Evolutionary conservation across 2,113 vertebrate genomes (phyloP).

Genomic region (Hippocampus comes): DNA sequence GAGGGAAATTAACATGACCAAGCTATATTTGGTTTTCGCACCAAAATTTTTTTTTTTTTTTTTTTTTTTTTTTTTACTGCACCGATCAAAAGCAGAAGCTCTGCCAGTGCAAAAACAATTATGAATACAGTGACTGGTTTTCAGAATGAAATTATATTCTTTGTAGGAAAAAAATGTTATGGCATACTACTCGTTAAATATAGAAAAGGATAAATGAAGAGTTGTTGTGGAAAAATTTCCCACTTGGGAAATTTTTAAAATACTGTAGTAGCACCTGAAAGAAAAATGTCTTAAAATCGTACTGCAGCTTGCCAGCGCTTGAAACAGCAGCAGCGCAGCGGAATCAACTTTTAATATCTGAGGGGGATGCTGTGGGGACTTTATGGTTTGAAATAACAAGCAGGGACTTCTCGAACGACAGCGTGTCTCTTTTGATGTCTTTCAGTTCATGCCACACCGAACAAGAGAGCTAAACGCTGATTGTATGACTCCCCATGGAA

Average conservation of each 20-base stretch:
- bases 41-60: slow-evolving; percentile 21
- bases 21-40: slow-evolving; percentile 25
- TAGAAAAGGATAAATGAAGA: slow-evolving; percentile 10
- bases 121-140: too few species aligned
- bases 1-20: slow-evolving; percentile 35
- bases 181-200: neutral
- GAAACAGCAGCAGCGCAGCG: neutral
- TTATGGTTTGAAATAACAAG: slow-evolving; percentile 13
- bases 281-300: neutral
- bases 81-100: slow-evolving; percentile 14
- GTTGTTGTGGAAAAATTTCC: slow-evolving; percentile 27
- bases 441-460: slow-evolving; percentile 93
- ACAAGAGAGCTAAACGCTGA: slow-evolving; percentile 77
- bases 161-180: neutral
- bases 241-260: slow-evolving; percentile 27
- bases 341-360: slow-evolving; percentile 3
- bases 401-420: neutral
- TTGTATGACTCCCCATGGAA: slow-evolving; percentile 89
- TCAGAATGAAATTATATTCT: neutral
- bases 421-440: slow-evolving; percentile 30
- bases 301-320: too few species aligned
- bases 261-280: neutral
- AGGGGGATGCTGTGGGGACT: neutral
- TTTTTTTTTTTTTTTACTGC: slow-evolving; percentile 23
- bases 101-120: slow-evolving; percentile 11